Percentiles rank a stretch among this genome's conserved stretches.
Evolutionary conservation across 2,113 vertebrate species (phyloP).

Genomic region (Maccullochella peelii): DNA sequence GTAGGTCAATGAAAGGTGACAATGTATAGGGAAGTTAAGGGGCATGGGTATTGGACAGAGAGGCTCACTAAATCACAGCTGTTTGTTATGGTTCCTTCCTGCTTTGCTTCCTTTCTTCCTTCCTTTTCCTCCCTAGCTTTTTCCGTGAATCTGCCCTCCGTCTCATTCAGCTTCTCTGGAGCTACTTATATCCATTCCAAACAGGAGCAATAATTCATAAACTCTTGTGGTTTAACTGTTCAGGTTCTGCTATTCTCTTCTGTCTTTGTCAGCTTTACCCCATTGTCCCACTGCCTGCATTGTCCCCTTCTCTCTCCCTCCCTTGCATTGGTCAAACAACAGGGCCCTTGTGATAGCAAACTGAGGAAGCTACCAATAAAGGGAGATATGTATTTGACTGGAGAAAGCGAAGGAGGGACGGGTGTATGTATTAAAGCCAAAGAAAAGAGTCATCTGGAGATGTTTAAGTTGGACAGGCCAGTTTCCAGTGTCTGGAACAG

Average conservation of each 20-base stretch:
- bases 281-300: constrained; percentile 12
- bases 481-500: constrained; percentile 82
- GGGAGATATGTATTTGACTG: constrained; percentile 64
- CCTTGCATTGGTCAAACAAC: constrained; percentile 62
- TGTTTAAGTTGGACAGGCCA: constrained; percentile 84
- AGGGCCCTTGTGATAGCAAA: constrained; percentile 70
- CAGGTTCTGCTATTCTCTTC: neutral
- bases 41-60: constrained; percentile 8
- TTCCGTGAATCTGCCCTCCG: neutral
- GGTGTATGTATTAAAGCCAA: constrained; percentile 64
- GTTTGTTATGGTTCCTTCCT: constrained; percentile 49
- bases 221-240: constrained; percentile 30
- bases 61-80: constrained; percentile 44
- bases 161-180: constrained; percentile 19
- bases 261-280: constrained; percentile 26
- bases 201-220: constrained; percentile 50
- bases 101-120: constrained; percentile 35
- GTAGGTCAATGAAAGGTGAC: constrained; percentile 54
- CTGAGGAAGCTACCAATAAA: constrained; percentile 78
- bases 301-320: constrained; percentile 26
- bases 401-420: constrained; percentile 47
- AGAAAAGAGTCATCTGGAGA: constrained; percentile 82
- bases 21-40: constrained; percentile 19
- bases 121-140: constrained; percentile 1
- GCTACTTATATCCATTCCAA: constrained; percentile 41